Conservation (phyloP, 2,113 vertebrate genomes). For the Miniopterus natalensis region DNA sequence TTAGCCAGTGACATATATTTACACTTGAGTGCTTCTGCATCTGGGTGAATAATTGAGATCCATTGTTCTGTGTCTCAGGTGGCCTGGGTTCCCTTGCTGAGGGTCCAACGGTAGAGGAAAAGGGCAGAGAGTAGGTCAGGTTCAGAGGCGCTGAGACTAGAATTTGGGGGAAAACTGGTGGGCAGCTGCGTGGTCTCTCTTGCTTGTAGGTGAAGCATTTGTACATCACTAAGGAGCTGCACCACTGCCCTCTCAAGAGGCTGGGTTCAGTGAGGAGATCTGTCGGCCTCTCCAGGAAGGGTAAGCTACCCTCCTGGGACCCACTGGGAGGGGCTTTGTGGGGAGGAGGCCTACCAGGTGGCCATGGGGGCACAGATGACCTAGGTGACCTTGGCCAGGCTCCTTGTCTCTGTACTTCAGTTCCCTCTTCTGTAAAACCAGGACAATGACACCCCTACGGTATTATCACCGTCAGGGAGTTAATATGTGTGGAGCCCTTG, state of each 20-base stretch:
- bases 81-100: background rate
- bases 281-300: constrained; percentile 91
- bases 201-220: constrained; percentile 93
- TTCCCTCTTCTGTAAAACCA: background rate
- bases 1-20: background rate
- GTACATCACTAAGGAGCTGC: constrained; percentile 93
- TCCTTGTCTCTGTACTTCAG: background rate
- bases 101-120: background rate
- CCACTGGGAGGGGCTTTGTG: rapidly evolving
- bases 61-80: rapidly evolving
- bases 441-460: rapidly evolving
- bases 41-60: background rate
- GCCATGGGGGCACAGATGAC: rapidly evolving
- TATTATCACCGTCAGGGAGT: background rate
- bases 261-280: constrained; percentile 93
- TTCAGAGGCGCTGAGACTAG: background rate
- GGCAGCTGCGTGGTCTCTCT: background rate
- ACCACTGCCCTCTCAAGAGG: constrained; percentile 91
- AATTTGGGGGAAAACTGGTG: background rate
- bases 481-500: rapidly evolving
- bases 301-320: constrained; percentile 81
- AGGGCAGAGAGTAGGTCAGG: rapidly evolving
- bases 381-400: background rate
- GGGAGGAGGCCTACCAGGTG: too few species aligned
- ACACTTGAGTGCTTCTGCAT: background rate